Evolutionary conservation across 2,888 invertebrate species (phyloP).

Genomic region (Agrochola macilenta): DNA sequence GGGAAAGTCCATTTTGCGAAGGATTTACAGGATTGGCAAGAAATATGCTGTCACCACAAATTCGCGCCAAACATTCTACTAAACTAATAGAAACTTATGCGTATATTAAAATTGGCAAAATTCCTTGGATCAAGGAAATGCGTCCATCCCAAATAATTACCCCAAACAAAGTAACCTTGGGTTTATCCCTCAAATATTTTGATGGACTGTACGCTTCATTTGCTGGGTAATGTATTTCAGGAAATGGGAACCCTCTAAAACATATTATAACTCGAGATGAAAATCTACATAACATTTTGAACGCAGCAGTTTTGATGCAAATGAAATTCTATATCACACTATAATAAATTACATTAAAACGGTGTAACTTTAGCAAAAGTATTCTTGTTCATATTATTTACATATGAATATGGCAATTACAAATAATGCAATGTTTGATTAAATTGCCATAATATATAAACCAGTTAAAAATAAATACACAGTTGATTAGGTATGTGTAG

Average conservation of each 20-base stretch:
- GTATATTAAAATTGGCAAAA: conserved; percentile 43
- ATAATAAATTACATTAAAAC: conserved; percentile 12
- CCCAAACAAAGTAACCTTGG: conserved; percentile 45
- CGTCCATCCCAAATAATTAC: conserved; percentile 43
- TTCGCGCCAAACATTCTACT: conserved; percentile 7
- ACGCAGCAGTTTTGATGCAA: conserved; percentile 28
- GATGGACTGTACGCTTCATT: conserved; percentile 53
- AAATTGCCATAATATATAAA: not conserved
- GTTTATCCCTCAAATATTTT: conserved; percentile 55
- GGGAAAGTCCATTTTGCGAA: conserved; percentile 14
- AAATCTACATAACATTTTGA: conserved; percentile 30
- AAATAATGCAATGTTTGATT: not conserved
- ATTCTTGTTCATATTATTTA: not conserved
- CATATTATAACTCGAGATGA: conserved; percentile 10
- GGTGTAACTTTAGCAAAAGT: conserved; percentile 1
- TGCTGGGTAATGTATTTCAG: conserved; percentile 35
- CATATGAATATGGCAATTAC: too few species aligned
- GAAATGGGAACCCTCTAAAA: conserved; percentile 43
- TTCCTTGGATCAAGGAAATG: conserved; percentile 39
- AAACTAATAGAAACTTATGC: conserved; percentile 37
- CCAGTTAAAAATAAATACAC: not conserved
- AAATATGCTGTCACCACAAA: conserved; percentile 17
- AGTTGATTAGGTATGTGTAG: not conserved
- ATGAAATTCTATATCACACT: conserved; percentile 20
- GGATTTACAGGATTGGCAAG: not conserved